A percentile compares a stretch with the other conserved stretches of the same genome.
Conservation (phyloP, 2,113 vertebrate species). For the Ornithorhynchus anatinus region DNA sequence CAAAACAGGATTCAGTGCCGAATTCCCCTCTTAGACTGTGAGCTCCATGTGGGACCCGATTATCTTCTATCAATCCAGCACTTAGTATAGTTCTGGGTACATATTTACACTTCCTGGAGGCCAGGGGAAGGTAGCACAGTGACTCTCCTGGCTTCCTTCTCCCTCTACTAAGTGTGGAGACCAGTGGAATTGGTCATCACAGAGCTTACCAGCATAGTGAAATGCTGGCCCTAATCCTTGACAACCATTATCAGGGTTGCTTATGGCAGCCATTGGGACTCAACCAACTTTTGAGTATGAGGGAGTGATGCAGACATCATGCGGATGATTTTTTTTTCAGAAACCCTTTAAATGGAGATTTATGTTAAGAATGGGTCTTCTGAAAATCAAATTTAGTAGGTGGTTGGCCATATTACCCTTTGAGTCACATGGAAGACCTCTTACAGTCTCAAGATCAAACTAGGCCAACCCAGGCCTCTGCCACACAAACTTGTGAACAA, state of each 20-base stretch:
- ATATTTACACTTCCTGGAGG: too few species aligned
- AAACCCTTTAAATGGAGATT: constrained; percentile 39
- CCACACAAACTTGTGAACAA: not conserved
- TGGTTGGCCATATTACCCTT: constrained; percentile 8
- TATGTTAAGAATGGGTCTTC: constrained; percentile 15
- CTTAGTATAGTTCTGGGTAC: too few species aligned
- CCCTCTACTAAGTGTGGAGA: too few species aligned
- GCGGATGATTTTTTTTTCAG: constrained; percentile 38
- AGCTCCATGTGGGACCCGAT: too few species aligned
- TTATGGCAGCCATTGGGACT: constrained; percentile 29
- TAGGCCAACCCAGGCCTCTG: not conserved
- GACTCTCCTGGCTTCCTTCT: too few species aligned
- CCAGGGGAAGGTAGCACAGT: too few species aligned
- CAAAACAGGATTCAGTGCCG: too few species aligned
- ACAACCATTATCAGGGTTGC: not conserved
- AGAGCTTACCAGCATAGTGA: too few species aligned
- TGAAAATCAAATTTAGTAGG: not conserved
- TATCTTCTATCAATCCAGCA: too few species aligned
- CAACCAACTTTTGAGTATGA: constrained; percentile 23
- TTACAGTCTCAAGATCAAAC: not conserved
- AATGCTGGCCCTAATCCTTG: too few species aligned
- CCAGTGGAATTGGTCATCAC: too few species aligned
- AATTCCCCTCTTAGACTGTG: too few species aligned
- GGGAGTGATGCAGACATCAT: constrained; percentile 27
- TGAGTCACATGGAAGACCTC: not conserved